Evolutionary conservation across 2,888 invertebrate genomes (phyloP).

Genomic region (Sipha maydis): DNA sequence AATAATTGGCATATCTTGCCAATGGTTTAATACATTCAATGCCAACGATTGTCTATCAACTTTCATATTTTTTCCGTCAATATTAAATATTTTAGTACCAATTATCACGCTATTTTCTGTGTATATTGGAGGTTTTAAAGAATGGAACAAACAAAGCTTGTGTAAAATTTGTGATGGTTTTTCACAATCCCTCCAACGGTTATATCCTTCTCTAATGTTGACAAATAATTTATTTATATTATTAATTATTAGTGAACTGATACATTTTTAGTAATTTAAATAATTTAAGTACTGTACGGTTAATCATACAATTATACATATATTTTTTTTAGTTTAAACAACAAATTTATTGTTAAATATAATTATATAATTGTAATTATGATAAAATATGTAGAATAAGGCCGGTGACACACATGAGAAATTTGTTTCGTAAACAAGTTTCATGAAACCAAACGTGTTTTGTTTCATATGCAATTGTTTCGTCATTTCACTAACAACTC

Average conservation of each 20-base stretch:
- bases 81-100: conserved; percentile 66
- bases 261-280: not conserved
- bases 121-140: conserved; percentile 73
- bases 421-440: too few relatives aligned
- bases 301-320: too few relatives aligned
- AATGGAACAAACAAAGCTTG: conserved; percentile 76
- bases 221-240: not conserved
- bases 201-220: conserved; percentile 32
- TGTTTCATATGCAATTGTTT: too few relatives aligned
- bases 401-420: too few relatives aligned
- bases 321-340: too few relatives aligned
- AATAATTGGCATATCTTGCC: conserved; percentile 81
- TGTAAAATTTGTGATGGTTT: conserved; percentile 80
- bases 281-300: too few relatives aligned
- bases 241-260: not conserved
- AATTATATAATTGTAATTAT: too few relatives aligned
- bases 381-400: too few relatives aligned
- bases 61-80: not conserved
- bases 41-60: conserved; percentile 77
- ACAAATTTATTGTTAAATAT: too few relatives aligned
- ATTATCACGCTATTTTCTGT: conserved; percentile 70
- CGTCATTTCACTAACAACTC: too few relatives aligned
- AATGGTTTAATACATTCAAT: conserved; percentile 77
- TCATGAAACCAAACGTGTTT: too few relatives aligned
- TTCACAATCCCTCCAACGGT: conserved; percentile 80